Conservation (phyloP, 2,888 invertebrate species). For the Macropis europaea region DNA sequence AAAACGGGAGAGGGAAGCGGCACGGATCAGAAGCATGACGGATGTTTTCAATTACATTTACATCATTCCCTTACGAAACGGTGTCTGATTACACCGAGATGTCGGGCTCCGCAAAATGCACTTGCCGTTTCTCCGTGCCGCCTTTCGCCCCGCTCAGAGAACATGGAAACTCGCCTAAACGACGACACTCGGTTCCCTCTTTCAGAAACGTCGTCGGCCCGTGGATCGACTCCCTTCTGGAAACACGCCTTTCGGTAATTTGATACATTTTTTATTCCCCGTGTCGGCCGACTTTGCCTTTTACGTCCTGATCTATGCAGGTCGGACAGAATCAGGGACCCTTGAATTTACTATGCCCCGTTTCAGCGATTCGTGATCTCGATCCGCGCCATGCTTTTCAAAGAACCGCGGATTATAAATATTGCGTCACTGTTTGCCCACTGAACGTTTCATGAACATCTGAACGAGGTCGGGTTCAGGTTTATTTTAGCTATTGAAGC, state of each 20-base stretch:
- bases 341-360: no score
- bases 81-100: constrained; percentile 80
- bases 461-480: no score
- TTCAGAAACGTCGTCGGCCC: constrained; percentile 19
- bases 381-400: no score
- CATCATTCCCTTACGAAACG: constrained; percentile 55
- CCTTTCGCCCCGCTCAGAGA: constrained; percentile 54
- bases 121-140: constrained; percentile 65
- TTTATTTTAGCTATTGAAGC: no score
- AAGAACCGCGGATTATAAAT: no score
- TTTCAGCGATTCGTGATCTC: background rate
- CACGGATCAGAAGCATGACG: constrained; percentile 70
- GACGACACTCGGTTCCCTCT: background rate
- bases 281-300: background rate
- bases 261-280: constrained; percentile 33
- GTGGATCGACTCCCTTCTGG: constrained; percentile 40
- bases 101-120: constrained; percentile 74
- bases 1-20: constrained; percentile 57
- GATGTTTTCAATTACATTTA: constrained; percentile 76
- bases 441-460: no score
- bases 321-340: no score
- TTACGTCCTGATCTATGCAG: no score
- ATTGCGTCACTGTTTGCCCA: no score
- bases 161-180: constrained; percentile 56
- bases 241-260: constrained; percentile 49